Base-by-base conservation (phyloP, 1,140 invertebrate genomes). In the Anastatus disparis region DNA sequence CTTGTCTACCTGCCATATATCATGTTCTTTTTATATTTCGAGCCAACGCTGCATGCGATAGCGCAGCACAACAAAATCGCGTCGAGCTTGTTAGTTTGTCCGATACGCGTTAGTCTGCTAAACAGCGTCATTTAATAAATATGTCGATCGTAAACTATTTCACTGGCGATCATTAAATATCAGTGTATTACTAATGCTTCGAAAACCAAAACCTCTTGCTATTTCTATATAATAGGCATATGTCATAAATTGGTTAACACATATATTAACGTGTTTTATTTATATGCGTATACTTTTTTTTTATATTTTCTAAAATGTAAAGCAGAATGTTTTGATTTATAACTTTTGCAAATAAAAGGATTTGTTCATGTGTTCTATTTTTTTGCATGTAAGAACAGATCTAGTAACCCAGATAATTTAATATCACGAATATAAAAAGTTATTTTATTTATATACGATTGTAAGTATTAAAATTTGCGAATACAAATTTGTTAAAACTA, bases 71-170 rank as follows among this genome's bases (percentile, higher is more conserved):
- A n/a, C n/a, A n/a, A n/a, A n/a, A n/a, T n/a, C n/a, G n/a, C n/a
- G n/a, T 56, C 68, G 6, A n/a, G 77, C 79, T 81, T 77, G 78
- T 80, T 81, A 79, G 78, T 64, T 53, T 40, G 55, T n/a, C n/a
- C n/a, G n/a, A n/a, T n/a, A 69, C 66, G 70, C 62, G 74, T 76
- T 75, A 66, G 56, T 31, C 67, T 6, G 67, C 76, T 80, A 81
- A 81, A 78, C 72, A 78, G 74, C 65, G 67, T 69, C 75, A 66
- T 81, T 82, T 82, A 81, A 82, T 80, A 82, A 78, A 81, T 79
- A 79, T 71, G 76, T 79, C 78, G 77, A 79, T 81, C 81, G 79
- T 82, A 82, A 82, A 82, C 77, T 78, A 82, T 78, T 79, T 81
- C 72, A 24, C 63, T 24, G 8, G 44, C 17, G 70, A 78, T 80